Percentiles rank a stretch among this genome's conserved stretches.
Conservation (phyloP, 23 tunicate genomes). For the Trididemnum clinides region DNA sequence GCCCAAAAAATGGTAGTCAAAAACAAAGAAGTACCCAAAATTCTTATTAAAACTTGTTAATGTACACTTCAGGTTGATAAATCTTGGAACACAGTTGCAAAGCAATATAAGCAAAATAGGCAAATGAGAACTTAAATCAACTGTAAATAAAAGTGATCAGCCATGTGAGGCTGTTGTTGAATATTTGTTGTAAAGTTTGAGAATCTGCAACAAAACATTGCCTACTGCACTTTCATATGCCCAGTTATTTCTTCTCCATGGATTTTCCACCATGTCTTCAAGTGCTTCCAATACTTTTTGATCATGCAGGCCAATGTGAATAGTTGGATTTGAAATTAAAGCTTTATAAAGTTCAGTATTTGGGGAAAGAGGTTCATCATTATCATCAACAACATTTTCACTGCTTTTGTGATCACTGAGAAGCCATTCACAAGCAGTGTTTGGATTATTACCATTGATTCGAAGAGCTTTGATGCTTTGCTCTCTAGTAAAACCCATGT, state of each 20-base stretch:
- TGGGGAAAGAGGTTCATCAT: conserved; percentile 58
- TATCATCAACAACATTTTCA: conserved; percentile 19
- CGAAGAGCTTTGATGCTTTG: conserved; percentile 62
- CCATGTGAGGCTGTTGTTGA: conserved; percentile 57
- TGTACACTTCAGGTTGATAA: background rate
- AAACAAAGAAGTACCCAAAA: background rate
- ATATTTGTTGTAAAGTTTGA: conserved; percentile 87
- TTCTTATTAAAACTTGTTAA: background rate
- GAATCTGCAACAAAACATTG: conserved; percentile 79
- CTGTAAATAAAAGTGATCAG: background rate
- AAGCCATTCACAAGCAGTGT: conserved; percentile 88
- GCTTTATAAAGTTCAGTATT: conserved; percentile 84
- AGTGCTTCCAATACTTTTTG: conserved; percentile 84
- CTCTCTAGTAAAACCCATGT: conserved; percentile 81
- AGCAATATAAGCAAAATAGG: background rate
- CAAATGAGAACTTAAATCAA: background rate
- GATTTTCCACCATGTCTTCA: conserved; percentile 95
- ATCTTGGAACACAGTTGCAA: background rate
- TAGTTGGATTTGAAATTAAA: conserved; percentile 72
- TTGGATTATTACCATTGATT: conserved; percentile 66
- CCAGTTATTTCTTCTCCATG: conserved; percentile 91
- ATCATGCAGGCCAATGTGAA: conserved; percentile 88
- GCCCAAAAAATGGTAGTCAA: background rate
- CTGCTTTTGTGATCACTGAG: conserved; percentile 56
- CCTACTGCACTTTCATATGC: conserved; percentile 95